Evolutionary conservation across 2,113 vertebrate species (phyloP).

Genomic region (Dicrurus megarhynchus): DNA sequence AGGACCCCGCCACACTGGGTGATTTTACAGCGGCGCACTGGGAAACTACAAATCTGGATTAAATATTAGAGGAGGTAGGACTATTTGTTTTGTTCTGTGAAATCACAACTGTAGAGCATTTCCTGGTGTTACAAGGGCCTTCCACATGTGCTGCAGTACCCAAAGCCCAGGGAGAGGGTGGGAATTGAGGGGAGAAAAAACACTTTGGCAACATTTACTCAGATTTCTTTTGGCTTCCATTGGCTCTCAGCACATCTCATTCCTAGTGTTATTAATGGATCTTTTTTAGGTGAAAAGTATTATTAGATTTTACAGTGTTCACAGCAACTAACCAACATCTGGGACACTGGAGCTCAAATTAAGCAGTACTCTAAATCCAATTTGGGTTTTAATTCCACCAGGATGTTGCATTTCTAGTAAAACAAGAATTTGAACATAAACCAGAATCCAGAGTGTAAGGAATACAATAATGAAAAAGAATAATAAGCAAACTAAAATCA

Average conservation of each 20-base stretch:
- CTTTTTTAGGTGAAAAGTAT: conserved; percentile 50
- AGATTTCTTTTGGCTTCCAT: conserved; percentile 8
- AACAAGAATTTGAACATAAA: conserved; percentile 58
- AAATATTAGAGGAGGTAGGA: conserved; percentile 24
- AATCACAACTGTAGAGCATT: conserved; percentile 12
- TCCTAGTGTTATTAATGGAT: neutral
- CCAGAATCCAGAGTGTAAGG: conserved; percentile 30
- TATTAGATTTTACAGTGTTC: conserved; percentile 43
- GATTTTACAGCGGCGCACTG: neutral
- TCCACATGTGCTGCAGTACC: neutral
- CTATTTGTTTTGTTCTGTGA: conserved; percentile 1
- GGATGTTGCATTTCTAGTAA: conserved; percentile 58
- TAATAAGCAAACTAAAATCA: conserved; percentile 50
- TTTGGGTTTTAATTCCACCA: conserved; percentile 59
- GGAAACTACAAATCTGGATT: conserved; percentile 42
- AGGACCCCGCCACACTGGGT: neutral
- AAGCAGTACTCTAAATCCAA: conserved; percentile 48
- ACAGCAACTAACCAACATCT: conserved; percentile 4
- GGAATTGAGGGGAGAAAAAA: neutral
- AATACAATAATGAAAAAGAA: conserved; percentile 49
- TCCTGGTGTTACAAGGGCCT: neutral
- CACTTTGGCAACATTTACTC: neutral
- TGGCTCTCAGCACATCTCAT: neutral
- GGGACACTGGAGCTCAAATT: conserved; percentile 22
- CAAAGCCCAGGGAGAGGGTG: neutral